These are phyloP conservation scores for Bucorvus abyssinicus DNA, from an alignment of 2,797 vertebrate genomes.

Conservation along the genomic window DNA sequence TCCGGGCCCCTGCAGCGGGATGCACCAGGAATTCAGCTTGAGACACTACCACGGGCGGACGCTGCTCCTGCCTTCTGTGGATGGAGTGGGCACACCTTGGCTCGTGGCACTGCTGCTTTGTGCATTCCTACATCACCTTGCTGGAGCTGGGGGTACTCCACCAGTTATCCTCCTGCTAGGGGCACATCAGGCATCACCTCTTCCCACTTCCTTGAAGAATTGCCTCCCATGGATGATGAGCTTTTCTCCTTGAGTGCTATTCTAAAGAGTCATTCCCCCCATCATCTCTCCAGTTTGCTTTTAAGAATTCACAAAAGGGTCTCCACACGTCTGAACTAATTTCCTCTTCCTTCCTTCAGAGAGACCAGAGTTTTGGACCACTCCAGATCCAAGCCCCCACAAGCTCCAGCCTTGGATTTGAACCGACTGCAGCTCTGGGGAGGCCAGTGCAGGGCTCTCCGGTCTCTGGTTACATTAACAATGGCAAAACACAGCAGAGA, in stretches of 20 bases:
- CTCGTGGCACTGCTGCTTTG: not conserved
- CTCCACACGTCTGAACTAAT: not conserved
- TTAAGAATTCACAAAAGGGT: not conserved
- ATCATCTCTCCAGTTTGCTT: not conserved
- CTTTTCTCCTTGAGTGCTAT: not conserved
- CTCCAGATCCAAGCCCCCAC: not conserved
- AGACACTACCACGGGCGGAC: not conserved
- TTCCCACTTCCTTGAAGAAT: not conserved
- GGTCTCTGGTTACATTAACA: constrained; percentile 36
- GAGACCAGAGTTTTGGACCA: not conserved
- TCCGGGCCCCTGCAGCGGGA: not conserved
- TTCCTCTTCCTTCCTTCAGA: not conserved
- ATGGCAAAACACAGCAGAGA: constrained; percentile 34
- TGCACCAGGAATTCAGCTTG: not conserved
- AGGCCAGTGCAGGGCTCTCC: not conserved
- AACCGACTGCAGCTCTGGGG: not conserved
- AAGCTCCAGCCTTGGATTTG: not conserved
- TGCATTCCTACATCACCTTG: not conserved
- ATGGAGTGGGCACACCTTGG: not conserved
- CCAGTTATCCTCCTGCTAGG: not conserved
- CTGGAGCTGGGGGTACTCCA: not conserved
- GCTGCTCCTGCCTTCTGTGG: not conserved
- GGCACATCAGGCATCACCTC: not conserved
- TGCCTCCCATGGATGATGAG: not conserved
- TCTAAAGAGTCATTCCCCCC: not conserved